These are phyloP conservation scores for Cheirogaleus medius DNA, from an alignment of 2,113 vertebrate genomes.

Conservation along the genomic window DNA sequence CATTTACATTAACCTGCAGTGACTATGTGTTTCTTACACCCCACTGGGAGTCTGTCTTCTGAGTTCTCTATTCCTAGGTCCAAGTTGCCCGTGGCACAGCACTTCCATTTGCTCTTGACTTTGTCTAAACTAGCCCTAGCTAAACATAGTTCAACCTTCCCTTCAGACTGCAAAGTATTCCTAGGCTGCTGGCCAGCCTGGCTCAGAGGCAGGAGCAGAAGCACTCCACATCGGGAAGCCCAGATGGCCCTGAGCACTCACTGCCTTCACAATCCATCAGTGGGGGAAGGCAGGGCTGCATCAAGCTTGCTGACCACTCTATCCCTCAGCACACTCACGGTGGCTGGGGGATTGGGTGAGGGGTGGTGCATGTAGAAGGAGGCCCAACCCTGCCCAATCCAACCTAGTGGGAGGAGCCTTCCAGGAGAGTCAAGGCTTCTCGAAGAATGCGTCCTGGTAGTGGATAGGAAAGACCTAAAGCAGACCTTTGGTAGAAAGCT, in stretches of 20 bases:
- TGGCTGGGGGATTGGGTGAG: too few species aligned
- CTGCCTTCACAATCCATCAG: background rate
- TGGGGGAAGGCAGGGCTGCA: background rate
- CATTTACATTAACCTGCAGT: background rate
- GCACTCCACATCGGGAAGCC: background rate
- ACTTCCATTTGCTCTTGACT: background rate
- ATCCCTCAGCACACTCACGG: background rate
- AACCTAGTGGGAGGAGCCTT: background rate
- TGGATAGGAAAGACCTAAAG: background rate
- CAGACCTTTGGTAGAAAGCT: background rate
- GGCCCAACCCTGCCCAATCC: background rate
- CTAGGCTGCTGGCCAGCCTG: background rate
- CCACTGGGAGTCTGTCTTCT: background rate
- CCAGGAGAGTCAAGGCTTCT: background rate
- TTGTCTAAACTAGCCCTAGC: background rate
- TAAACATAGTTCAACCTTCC: background rate
- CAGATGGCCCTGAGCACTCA: background rate
- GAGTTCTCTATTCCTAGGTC: background rate
- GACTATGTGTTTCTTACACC: background rate
- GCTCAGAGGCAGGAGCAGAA: background rate
- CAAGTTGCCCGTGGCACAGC: background rate
- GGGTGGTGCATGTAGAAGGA: background rate
- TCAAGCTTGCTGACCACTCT: background rate
- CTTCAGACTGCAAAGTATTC: slow-evolving; percentile 9
- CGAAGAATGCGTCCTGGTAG: background rate